Base-by-base conservation (phyloP, 2,888 invertebrate genomes). In the Trachelus troglodyta region DNA sequence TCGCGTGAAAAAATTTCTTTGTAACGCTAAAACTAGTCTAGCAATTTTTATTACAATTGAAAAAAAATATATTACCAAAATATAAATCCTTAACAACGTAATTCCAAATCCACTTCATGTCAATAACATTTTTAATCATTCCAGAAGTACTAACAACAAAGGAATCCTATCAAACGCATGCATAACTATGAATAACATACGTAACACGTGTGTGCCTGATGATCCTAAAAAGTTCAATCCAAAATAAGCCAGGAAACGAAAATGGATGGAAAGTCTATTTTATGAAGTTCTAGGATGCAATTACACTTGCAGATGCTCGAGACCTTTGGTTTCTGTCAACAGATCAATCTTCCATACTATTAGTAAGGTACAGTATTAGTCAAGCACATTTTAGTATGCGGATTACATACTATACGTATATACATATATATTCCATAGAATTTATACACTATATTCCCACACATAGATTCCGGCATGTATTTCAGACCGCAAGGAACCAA, bases 261-360 rank as follows among this genome's bases (percentile, higher is more conserved):
- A 74, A 74, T 23, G 35, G 23, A 74, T 12, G 4, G 6, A 23
- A 56, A 56, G 23, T 30, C 74, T 35, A 23, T 74, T 74, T 23
- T 11, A 34, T 23, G 37, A 74, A 35, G 74, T n/a, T 6, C 4
- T 35, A 76, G 75, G 69, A 23, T 56, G 56, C 81, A 82, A 86
- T 86, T 87, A 87, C 83, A 87, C 83, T 87, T 86, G 85, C 83
- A 84, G 83, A 87, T 86, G 79, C 69, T 81, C 79, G 79, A 77
- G 15, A 80, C 82, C 83, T 81, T 83, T 79, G 80, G 81, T 86
- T 85, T 84, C 83, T 83, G 81, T 78, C 80, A 74, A 80, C 79
- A 79, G 83, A 87, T 87, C 85, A 87, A 87, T 87, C 87, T 86
- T 83, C 77, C 77, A 73, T 81, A 69, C 75, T 74, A 56, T 56